Conservation (phyloP, 2,797 vertebrate genomes). For the Semotilus atromaculatus region DNA sequence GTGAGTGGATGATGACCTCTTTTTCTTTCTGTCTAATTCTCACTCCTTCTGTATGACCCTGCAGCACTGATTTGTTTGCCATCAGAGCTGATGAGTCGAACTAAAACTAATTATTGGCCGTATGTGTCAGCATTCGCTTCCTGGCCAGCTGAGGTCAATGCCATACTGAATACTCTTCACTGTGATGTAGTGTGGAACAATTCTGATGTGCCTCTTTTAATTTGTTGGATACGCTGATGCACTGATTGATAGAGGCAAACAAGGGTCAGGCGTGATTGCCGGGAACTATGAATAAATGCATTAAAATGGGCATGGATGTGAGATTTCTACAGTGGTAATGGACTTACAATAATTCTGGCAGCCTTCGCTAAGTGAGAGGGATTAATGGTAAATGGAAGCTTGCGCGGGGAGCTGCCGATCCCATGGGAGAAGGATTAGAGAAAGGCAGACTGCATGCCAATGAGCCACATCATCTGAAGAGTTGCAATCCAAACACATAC, state of each 20-base stretch:
- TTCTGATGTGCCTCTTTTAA: slow-evolving; percentile 11
- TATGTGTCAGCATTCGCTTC: slow-evolving; percentile 28
- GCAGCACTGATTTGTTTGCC: slow-evolving; percentile 1
- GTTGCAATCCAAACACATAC: slow-evolving; percentile 44
- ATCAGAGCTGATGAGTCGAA: slow-evolving; percentile 5
- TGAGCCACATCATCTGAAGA: slow-evolving; percentile 58
- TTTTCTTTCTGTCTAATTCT: neutral
- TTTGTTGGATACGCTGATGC: slow-evolving; percentile 12
- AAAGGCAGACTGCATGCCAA: slow-evolving; percentile 57
- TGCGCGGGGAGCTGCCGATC: slow-evolving; percentile 44
- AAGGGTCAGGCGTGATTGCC: slow-evolving; percentile 37
- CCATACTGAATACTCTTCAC: slow-evolving; percentile 9
- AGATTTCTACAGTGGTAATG: slow-evolving; percentile 66
- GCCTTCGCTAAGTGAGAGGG: slow-evolving; percentile 64
- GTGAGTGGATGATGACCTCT: neutral
- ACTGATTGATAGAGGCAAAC: slow-evolving; percentile 42
- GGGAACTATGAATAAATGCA: slow-evolving; percentile 55
- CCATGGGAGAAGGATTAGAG: slow-evolving; percentile 56
- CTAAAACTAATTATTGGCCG: slow-evolving; percentile 24
- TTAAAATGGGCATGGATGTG: slow-evolving; percentile 61
- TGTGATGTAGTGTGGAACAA: slow-evolving; percentile 22
- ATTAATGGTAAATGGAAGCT: slow-evolving; percentile 68
- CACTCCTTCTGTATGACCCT: slow-evolving; percentile 1
- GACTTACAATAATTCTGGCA: slow-evolving; percentile 72
- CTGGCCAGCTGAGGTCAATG: slow-evolving; percentile 12